Evolutionary conservation across 2,888 invertebrate genomes (phyloP).

Genomic region (Archips xylosteana): DNA sequence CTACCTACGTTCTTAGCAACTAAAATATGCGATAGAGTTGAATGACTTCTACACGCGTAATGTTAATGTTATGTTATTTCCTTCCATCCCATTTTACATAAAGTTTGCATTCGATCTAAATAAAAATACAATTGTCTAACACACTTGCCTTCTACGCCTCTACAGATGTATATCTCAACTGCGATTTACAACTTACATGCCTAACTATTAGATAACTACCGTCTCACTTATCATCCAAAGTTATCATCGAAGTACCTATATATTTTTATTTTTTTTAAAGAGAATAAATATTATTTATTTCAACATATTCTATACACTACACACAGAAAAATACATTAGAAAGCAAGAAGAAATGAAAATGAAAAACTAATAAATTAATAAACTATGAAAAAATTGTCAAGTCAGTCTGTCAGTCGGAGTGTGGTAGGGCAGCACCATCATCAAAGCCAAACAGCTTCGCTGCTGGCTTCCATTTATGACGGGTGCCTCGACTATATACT

Average conservation of each 20-base stretch:
- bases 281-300: too few relatives aligned
- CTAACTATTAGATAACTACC: not conserved
- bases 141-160: constrained; percentile 33
- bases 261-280: not conserved
- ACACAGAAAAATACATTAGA: too few relatives aligned
- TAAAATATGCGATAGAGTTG: constrained; percentile 50
- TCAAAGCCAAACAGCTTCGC: too few relatives aligned
- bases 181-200: constrained; percentile 6
- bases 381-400: too few relatives aligned
- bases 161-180: constrained; percentile 11
- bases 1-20: constrained; percentile 42
- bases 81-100: constrained; percentile 48
- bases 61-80: constrained; percentile 46
- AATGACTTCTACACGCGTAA: constrained; percentile 55
- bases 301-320: too few relatives aligned
- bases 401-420: too few relatives aligned
- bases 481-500: too few relatives aligned
- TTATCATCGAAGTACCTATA: not conserved
- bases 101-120: constrained; percentile 55
- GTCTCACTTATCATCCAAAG: not conserved
- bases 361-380: too few relatives aligned
- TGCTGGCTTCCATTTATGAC: too few relatives aligned
- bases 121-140: constrained; percentile 55
- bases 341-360: too few relatives aligned
- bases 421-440: too few relatives aligned